Evolutionary conservation across 2,797 vertebrate genomes (phyloP).

Genomic region (Mustela erminea): DNA sequence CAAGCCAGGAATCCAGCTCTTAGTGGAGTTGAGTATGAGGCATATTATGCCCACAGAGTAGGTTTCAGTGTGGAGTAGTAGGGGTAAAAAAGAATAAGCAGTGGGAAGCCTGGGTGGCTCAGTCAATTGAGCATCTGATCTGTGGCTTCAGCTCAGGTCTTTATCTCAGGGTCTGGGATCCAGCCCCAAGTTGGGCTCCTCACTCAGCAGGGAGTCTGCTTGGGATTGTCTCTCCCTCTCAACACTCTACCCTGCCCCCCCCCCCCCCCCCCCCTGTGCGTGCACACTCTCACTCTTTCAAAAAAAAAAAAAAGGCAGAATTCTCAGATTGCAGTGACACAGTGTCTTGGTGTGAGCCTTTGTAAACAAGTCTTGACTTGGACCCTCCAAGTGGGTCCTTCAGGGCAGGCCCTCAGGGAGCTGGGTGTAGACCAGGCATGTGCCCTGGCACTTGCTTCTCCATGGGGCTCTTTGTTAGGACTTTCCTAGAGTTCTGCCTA

Average conservation of each 20-base stretch:
- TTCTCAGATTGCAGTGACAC: accelerated
- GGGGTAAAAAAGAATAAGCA: neutral
- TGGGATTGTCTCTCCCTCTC: neutral
- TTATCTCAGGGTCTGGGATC: neutral
- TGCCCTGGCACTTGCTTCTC: neutral
- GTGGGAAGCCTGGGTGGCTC: neutral
- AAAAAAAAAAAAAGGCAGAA: neutral
- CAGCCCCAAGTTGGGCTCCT: neutral
- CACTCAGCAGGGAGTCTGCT: neutral
- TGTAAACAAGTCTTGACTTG: neutral
- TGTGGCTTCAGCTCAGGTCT: neutral
- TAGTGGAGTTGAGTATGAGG: neutral
- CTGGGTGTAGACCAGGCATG: neutral
- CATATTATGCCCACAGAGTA: neutral
- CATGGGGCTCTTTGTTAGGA: neutral
- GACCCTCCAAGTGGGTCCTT: neutral
- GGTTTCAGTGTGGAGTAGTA: neutral
- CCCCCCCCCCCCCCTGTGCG: too few relatives aligned
- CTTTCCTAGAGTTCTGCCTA: neutral
- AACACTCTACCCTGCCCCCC: too few relatives aligned
- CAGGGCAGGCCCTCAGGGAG: neutral
- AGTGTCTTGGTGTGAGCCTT: neutral
- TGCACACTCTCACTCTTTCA: too few relatives aligned
- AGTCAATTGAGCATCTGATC: neutral
- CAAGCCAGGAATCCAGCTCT: neutral